Conservation (phyloP, 2,113 vertebrate genomes). For the Paedocypris sp. region DNA sequence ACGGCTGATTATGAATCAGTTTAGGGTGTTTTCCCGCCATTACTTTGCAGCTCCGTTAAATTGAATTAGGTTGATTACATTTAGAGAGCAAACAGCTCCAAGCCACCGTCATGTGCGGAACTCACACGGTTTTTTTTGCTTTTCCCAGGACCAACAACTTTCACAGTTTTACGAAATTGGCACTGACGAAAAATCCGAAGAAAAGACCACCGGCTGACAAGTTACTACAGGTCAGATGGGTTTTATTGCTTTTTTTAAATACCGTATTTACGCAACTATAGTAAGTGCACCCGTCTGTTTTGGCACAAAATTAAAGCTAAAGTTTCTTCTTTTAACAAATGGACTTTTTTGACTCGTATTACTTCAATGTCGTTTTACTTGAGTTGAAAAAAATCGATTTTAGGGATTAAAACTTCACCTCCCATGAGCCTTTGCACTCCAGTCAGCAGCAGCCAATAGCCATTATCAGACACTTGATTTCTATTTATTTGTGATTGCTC, state of each 20-base stretch:
- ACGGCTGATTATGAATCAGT: not conserved
- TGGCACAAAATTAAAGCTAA: too few relatives aligned
- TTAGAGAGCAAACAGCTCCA: not conserved
- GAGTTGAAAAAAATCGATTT: too few relatives aligned
- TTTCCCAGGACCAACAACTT: slow-evolving; percentile 71
- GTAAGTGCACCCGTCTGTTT: too few relatives aligned
- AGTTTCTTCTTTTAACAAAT: not conserved
- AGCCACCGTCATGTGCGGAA: not conserved
- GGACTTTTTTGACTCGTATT: not conserved
- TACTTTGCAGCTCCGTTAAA: slow-evolving; percentile 17
- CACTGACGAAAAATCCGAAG: slow-evolving; percentile 79
- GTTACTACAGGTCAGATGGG: slow-evolving; percentile 64
- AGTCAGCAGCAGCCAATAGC: too few relatives aligned
- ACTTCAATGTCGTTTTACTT: not conserved
- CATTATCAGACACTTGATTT: not conserved
- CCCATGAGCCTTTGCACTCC: too few relatives aligned
- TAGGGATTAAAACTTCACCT: too few relatives aligned
- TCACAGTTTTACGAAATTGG: slow-evolving; percentile 80
- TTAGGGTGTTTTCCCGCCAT: not conserved
- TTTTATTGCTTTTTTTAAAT: not conserved
- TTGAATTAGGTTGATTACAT: slow-evolving; percentile 10
- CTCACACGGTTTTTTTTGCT: slow-evolving; percentile 7
- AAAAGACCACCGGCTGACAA: slow-evolving; percentile 76
- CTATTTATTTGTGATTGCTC: not conserved
- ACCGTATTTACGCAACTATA: too few relatives aligned